These are phyloP conservation scores for Caradrina clavipalpis DNA, from an alignment of 2,888 invertebrate genomes.

Conservation along the genomic window DNA sequence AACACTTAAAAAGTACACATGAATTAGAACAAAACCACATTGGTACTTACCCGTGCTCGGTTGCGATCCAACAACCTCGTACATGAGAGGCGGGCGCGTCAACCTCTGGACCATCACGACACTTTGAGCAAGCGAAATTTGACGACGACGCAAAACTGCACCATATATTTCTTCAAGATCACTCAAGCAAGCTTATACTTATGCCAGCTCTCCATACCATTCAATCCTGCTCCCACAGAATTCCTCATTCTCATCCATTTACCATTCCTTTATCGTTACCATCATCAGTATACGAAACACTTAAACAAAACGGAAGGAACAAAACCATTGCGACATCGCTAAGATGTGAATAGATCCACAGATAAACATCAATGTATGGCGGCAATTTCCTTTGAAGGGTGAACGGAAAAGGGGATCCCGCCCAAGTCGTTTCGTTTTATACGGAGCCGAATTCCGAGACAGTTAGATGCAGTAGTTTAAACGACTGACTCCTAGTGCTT, in stretches of 20 bases:
- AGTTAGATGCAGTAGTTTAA: slow-evolving; percentile 43
- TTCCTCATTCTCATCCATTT: slow-evolving; percentile 10
- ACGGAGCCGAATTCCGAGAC: slow-evolving; percentile 56
- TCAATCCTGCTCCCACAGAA: slow-evolving; percentile 10
- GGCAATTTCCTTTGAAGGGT: slow-evolving; percentile 86
- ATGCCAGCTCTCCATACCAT: slow-evolving; percentile 22
- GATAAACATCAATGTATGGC: slow-evolving; percentile 87
- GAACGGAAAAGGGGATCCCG: slow-evolving; percentile 80
- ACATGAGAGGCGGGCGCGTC: too few relatives aligned
- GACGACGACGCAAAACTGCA: too few relatives aligned
- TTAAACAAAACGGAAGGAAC: slow-evolving; percentile 68
- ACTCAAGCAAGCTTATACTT: neutral
- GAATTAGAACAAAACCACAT: too few relatives aligned
- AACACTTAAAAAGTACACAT: too few relatives aligned
- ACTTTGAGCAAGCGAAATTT: too few relatives aligned
- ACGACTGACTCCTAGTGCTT: slow-evolving; percentile 21
- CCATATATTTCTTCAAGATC: too few relatives aligned
- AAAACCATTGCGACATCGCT: slow-evolving; percentile 73
- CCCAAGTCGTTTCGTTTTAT: slow-evolving; percentile 78
- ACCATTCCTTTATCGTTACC: slow-evolving; percentile 41
- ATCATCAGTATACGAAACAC: slow-evolving; percentile 55
- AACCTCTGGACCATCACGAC: too few relatives aligned
- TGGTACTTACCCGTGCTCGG: too few relatives aligned
- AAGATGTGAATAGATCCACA: slow-evolving; percentile 84
- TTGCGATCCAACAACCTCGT: too few relatives aligned